These are phyloP conservation scores for Calidris pygmaea DNA, from an alignment of 2,113 vertebrate genomes.

Conservation along the genomic window DNA sequence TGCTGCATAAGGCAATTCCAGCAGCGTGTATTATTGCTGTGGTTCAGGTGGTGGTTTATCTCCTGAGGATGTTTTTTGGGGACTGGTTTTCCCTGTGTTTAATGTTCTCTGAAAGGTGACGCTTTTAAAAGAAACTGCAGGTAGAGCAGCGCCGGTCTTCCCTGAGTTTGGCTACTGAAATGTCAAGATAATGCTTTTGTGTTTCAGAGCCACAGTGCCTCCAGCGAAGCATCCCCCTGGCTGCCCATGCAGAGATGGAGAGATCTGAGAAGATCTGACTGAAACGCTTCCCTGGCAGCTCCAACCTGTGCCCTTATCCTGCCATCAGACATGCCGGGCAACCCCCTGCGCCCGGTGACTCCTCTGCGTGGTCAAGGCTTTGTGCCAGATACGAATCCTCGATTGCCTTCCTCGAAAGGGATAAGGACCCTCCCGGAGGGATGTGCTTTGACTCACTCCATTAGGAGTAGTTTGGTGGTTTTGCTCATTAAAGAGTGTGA, in stretches of 20 bases:
- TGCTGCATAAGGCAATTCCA: neutral
- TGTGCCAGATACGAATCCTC: neutral
- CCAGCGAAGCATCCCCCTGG: neutral
- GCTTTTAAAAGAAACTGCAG: neutral
- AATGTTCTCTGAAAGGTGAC: neutral
- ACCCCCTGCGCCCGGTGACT: neutral
- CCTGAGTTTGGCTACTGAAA: neutral
- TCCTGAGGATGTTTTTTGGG: neutral
- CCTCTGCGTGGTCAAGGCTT: neutral
- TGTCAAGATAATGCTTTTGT: too few relatives aligned
- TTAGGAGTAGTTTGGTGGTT: neutral
- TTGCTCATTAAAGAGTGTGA: accelerated
- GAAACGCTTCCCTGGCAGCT: neutral
- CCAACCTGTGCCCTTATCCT: neutral
- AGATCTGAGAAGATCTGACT: accelerated
- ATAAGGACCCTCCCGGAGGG: neutral
- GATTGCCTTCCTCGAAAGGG: neutral
- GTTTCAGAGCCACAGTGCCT: neutral
- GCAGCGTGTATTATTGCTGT: neutral
- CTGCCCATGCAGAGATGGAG: neutral
- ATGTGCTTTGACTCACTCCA: neutral
- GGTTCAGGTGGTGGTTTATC: neutral
- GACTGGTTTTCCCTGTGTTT: neutral
- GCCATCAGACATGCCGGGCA: accelerated
- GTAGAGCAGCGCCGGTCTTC: neutral